Evolutionary conservation across 2,113 vertebrate species (phyloP), one percentile per base, ranked within the genome.

Genomic region (Emydura subglobosa): DNA sequence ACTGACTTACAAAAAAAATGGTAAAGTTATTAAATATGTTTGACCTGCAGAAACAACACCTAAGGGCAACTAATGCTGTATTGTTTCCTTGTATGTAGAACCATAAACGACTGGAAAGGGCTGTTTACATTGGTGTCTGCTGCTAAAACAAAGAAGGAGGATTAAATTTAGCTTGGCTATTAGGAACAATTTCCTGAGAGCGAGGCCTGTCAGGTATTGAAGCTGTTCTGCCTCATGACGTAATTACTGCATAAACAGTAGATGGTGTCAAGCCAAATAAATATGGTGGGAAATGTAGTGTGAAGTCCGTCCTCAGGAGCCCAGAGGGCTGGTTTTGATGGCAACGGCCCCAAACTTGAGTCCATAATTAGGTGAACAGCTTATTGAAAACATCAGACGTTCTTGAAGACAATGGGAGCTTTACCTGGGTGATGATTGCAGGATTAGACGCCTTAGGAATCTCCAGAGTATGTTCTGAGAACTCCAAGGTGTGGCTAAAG

Each of bases 171-270:
- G 96, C 88, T 90, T 96, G 93, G 93, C 93, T 95, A 93, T 95
- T 96, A 97, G 90, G 93, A 94, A 94, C 94, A 92, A 94, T 96
- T 97, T 97, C 97, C 96, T 97, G 96, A 95, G 93, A 96, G 92
- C 49, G 87, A 95, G 93, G 97, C 95, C 96, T 95, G 93, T 97
- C 96, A 96, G 94, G 91, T 94, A 95, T 91, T 96, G 96, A 93
- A 97, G 92, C 96, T 96, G 96, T 97, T 97, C 96, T 95, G 93
- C 96, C 94, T 97, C 78, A 90, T 97, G 97, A 95, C 90, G 96
- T 97, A 96, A 97, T 97, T 96, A 96, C 94, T 95, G 94, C 96
- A 96, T 96, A 95, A 97, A 97, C 96, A 96, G 85, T 85, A 49
- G 39, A 42, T 96, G 96, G 96, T 91, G 5, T 0, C 29, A n/a